Evolutionary conservation across 2,888 invertebrate genomes (phyloP), one percentile per base, ranked within the genome.

Genomic region (Alcis repandata): DNA sequence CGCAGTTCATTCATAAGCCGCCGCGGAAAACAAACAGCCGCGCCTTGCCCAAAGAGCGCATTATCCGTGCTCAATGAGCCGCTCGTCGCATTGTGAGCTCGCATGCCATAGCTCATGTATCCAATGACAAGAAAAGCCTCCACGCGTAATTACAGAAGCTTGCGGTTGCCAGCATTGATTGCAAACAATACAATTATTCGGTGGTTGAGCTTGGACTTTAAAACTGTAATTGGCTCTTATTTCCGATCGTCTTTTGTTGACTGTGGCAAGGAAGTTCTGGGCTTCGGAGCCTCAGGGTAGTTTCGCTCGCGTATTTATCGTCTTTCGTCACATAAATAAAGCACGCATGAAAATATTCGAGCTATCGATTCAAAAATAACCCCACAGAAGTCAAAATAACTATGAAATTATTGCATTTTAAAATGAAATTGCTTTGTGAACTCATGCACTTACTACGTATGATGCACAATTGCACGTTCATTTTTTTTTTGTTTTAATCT

Each of bases 31-130:
- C 79, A 82, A 79, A 78, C 73, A 72, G 75, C 75, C 83, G 77
- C 79, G 71, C 82, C 82, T 75, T 71, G 73, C 73, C 68, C 79
- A 80, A 70, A 72, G 72, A 79, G 77, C 79, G 72, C 80, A 72
- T 80, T 83, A 82, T 82, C 76, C 64, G 62, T 72, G 76, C 68
- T 77, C 79, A 85, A 85, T 85, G 85, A 83, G 75, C 65, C 81
- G 75, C 68, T 74, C 72, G 73, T 74, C 70, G 74, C 77, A 81
- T 78, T 79, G 79, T 79, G 70, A 71, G 69, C 67, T 62, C 67
- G 64, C 69, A 64, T 60, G 68, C 75, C 74, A 71, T 80, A 75
- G 68, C 73, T 79, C 77, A 76, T 70, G 68, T 71, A 70, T 71
- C 67, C 66, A 68, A 69, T 71, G 66, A 71, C 73, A 66, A 49